Evolutionary conservation across 2,797 vertebrate species (phyloP).

Genomic region (Erithacus rubecula): DNA sequence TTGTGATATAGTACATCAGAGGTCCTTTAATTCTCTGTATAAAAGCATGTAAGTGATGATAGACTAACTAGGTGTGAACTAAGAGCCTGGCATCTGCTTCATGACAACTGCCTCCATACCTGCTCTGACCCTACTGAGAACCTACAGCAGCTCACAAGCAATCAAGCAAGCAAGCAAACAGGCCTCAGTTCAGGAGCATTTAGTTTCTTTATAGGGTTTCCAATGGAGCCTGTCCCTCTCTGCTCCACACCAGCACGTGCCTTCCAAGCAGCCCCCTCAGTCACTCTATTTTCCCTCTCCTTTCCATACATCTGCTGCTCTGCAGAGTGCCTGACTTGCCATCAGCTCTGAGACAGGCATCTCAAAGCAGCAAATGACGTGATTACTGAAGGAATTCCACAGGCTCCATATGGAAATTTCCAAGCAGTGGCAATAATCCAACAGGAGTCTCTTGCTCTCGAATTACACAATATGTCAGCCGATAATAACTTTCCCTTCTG

Average conservation of each 20-base stretch:
- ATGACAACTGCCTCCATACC: background rate
- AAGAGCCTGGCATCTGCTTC: background rate
- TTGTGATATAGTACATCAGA: background rate
- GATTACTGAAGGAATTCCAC: slow-evolving; percentile 17
- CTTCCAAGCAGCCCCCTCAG: background rate
- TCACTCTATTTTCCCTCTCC: background rate
- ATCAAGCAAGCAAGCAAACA: background rate
- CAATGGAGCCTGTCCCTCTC: background rate
- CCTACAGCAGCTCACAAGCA: background rate
- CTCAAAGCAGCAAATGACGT: background rate
- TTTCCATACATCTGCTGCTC: background rate
- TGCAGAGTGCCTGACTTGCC: background rate
- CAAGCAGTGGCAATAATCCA: slow-evolving; percentile 32
- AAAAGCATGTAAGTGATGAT: background rate
- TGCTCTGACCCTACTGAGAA: background rate
- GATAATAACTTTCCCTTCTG: slow-evolving; percentile 46
- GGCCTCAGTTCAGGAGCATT: background rate
- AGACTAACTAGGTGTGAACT: background rate
- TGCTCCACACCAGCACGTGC: accelerated
- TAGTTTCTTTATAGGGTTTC: background rate
- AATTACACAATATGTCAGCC: slow-evolving; percentile 43
- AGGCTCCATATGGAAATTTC: slow-evolving; percentile 40
- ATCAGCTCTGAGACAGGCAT: background rate
- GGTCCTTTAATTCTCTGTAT: background rate
- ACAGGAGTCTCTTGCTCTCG: background rate